Evolutionary conservation across 2,113 vertebrate species (phyloP).

Genomic region (Lepus europaeus): DNA sequence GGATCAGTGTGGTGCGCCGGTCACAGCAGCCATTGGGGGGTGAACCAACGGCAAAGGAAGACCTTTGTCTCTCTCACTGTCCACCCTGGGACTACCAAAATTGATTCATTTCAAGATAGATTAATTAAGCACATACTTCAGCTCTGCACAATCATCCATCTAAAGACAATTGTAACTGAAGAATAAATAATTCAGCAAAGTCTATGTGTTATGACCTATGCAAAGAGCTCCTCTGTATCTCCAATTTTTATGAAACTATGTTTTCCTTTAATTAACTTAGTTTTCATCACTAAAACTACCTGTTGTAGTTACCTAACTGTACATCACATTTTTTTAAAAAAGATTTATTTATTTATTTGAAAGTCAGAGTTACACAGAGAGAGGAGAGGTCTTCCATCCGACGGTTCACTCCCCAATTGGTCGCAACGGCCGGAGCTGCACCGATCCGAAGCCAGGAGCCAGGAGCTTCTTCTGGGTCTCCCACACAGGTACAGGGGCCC

Average conservation of each 20-base stretch:
- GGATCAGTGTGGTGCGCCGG: too few species aligned
- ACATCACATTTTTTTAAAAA: background rate
- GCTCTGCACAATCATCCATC: background rate
- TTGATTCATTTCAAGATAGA: conserved; percentile 6
- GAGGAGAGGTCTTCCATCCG: too few species aligned
- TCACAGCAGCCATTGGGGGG: too few species aligned
- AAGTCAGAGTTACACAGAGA: too few species aligned
- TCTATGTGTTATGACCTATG: background rate
- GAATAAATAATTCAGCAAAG: conserved; percentile 37
- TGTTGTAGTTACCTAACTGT: background rate
- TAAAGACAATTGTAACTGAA: background rate
- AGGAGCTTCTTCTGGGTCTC: too few species aligned
- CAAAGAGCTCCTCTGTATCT: conserved; percentile 25
- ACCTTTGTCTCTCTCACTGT: too few species aligned
- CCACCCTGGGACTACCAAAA: background rate
- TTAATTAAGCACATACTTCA: background rate
- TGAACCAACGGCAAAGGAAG: too few species aligned
- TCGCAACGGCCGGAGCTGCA: too few species aligned
- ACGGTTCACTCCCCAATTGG: too few species aligned
- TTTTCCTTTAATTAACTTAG: conserved; percentile 3
- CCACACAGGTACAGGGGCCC: too few species aligned
- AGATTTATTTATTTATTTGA: too few species aligned
- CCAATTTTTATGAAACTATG: conserved; percentile 30
- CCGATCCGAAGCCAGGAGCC: too few species aligned
- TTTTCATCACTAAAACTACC: conserved; percentile 7